phyloP scores from a whole-genome alignment of 2,888 invertebrate genomes.

The Pogonocherus hispidulus region DNA sequence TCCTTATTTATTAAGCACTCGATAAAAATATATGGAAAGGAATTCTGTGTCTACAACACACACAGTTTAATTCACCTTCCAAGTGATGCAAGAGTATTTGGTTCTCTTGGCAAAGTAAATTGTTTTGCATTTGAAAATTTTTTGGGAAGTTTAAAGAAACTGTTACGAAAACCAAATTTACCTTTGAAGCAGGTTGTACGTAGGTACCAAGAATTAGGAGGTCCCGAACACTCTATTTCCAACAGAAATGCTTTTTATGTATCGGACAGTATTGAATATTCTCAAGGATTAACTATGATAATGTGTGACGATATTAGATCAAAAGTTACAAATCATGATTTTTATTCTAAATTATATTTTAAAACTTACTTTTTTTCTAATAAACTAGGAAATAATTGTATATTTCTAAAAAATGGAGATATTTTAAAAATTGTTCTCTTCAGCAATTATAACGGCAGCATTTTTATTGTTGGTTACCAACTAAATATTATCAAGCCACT shows the following conservation, averaged over 20 bases:
- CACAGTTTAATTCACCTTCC: slow-evolving; percentile 32
- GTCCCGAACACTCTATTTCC: background rate
- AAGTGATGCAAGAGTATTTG: slow-evolving; percentile 23
- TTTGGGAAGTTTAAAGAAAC: slow-evolving; percentile 20
- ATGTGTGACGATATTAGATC: background rate
- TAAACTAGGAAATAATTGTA: slow-evolving; percentile 1
- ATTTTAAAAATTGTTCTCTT: slow-evolving; percentile 8
- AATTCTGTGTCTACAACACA: slow-evolving; percentile 27
- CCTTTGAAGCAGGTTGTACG: slow-evolving; percentile 31
- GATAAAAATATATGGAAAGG: slow-evolving; percentile 29
- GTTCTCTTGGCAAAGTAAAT: slow-evolving; percentile 20
- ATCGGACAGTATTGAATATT: background rate
- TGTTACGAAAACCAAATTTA: slow-evolving; percentile 32
- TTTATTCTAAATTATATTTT: slow-evolving; percentile 6
- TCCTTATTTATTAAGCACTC: slow-evolving; percentile 26
- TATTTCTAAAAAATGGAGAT: slow-evolving; percentile 11
- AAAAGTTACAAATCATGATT: slow-evolving; percentile 5
- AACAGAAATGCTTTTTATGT: background rate
- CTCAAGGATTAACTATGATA: slow-evolving; percentile 1
- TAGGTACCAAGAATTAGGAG: slow-evolving; percentile 6
- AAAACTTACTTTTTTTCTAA: background rate
- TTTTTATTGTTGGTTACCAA: background rate
- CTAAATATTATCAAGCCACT: background rate
- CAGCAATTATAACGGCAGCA: background rate
- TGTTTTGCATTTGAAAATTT: slow-evolving; percentile 36